phyloP scores from a whole-genome alignment of 2,113 vertebrate genomes.

The Limanda limanda region DNA sequence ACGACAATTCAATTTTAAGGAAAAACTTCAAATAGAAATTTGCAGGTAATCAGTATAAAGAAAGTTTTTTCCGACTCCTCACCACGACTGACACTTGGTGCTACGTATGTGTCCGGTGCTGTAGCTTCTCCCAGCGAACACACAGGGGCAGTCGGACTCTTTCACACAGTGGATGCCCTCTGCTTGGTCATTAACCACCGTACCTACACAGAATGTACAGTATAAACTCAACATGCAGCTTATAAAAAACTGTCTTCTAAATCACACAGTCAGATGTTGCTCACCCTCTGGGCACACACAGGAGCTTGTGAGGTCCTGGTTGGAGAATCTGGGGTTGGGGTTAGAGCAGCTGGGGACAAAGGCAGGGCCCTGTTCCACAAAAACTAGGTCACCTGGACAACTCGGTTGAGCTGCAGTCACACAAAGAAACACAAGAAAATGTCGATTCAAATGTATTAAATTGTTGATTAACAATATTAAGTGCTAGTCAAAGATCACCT shows the following conservation, averaged over 20 bases:
- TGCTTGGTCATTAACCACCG: slow-evolving; percentile 68
- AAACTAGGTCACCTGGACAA: slow-evolving; percentile 72
- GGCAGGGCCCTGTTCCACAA: slow-evolving; percentile 55
- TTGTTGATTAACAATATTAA: neutral
- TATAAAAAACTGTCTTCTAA: neutral
- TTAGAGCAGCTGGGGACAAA: slow-evolving; percentile 76
- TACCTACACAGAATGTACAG: slow-evolving; percentile 44
- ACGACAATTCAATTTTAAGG: neutral
- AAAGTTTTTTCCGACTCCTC: slow-evolving; percentile 1
- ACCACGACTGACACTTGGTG: slow-evolving; percentile 80
- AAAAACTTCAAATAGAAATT: neutral
- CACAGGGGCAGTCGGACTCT: slow-evolving; percentile 68
- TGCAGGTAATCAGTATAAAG: neutral
- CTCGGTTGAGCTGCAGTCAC: slow-evolving; percentile 43
- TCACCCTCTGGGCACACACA: slow-evolving; percentile 75
- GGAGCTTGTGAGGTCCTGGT: slow-evolving; percentile 44
- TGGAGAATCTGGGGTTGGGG: slow-evolving; percentile 28
- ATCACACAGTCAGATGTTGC: neutral
- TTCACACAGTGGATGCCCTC: slow-evolving; percentile 51
- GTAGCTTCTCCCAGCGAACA: slow-evolving; percentile 57
- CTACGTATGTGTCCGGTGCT: slow-evolving; percentile 26
- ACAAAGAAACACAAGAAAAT: slow-evolving; percentile 21
- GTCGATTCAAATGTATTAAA: neutral
- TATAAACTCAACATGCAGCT: neutral
- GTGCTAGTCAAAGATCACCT: slow-evolving; percentile 21